These are phyloP conservation scores for Dioctria linearis DNA, from an alignment of 2,888 invertebrate species.

Conservation along the genomic window DNA sequence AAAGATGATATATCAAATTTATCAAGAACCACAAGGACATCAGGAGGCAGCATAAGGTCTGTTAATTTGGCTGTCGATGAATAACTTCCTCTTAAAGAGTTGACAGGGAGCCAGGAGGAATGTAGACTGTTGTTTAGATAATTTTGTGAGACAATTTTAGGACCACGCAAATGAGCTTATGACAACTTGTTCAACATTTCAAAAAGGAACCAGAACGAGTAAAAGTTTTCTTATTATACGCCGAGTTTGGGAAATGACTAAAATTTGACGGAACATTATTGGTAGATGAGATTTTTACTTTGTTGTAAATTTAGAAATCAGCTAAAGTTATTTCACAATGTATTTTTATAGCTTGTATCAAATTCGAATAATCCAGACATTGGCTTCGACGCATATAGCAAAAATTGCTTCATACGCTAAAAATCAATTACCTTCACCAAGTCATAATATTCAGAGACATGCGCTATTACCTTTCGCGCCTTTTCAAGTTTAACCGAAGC, in stretches of 20 bases:
- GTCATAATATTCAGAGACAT: conserved; percentile 69
- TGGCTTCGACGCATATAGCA: conserved; percentile 65
- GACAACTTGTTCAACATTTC: conserved; percentile 84
- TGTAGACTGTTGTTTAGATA: too few relatives aligned
- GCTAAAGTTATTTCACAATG: conserved; percentile 70
- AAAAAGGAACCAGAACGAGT: conserved; percentile 83
- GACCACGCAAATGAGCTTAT: too few relatives aligned
- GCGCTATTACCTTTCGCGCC: conserved; percentile 67
- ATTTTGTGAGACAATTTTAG: too few relatives aligned
- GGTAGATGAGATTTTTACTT: conserved; percentile 66
- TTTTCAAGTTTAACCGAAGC: conserved; percentile 72
- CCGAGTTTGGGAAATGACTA: conserved; percentile 72
- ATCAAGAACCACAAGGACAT: too few relatives aligned
- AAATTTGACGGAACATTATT: conserved; percentile 59
- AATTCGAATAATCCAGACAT: conserved; percentile 65
- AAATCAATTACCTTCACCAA: conserved; percentile 66
- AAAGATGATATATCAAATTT: too few relatives aligned
- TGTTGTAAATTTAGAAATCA: conserved; percentile 68
- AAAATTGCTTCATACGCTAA: conserved; percentile 69
- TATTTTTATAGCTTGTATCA: conserved; percentile 67
- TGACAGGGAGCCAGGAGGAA: too few relatives aligned
- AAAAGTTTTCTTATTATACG: conserved; percentile 83
- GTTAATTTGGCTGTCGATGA: too few relatives aligned
- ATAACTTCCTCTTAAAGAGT: too few relatives aligned
- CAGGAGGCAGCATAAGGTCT: too few relatives aligned